Conservation (phyloP, 2,888 invertebrate genomes). For the Dione vanillae region DNA sequence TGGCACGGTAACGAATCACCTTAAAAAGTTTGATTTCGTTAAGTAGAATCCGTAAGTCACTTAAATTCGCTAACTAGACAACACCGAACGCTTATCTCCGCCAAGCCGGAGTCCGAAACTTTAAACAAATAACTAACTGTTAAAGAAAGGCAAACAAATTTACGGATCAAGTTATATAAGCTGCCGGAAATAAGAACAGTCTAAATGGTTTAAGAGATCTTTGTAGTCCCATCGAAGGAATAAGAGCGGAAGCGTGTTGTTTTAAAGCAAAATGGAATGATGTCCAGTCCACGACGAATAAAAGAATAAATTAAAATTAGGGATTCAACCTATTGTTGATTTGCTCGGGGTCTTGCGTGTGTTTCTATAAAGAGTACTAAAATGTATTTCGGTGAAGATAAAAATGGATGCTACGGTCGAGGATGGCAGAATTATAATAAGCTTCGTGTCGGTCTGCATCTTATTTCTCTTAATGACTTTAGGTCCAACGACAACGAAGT, state of each 20-base stretch:
- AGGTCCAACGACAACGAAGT: conserved; percentile 35
- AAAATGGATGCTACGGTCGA: conserved; percentile 51
- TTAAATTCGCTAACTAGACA: conserved; percentile 67
- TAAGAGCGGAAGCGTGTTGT: conserved; percentile 76
- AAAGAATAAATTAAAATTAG: conserved; percentile 76
- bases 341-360: conserved; percentile 58
- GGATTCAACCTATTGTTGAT: conserved; percentile 68
- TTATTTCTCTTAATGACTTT: conserved; percentile 38
- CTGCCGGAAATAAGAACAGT: conserved; percentile 56
- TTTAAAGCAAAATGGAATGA: conserved; percentile 71
- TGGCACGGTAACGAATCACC: conserved; percentile 60
- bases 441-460: conserved; percentile 37
- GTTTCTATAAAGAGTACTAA: conserved; percentile 58
- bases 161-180: conserved; percentile 58
- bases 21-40: conserved; percentile 57
- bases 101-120: conserved; percentile 61
- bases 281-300: conserved; percentile 64
- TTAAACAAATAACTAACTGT: conserved; percentile 69
- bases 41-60: conserved; percentile 62
- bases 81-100: conserved; percentile 59
- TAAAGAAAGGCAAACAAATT: conserved; percentile 69
- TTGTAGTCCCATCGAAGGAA: conserved; percentile 57
- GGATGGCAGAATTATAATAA: conserved; percentile 49
- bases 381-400: conserved; percentile 54
- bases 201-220: conserved; percentile 58